Evolutionary conservation across 2,113 vertebrate genomes (phyloP).

Genomic region (Limnothrissa miodon): DNA sequence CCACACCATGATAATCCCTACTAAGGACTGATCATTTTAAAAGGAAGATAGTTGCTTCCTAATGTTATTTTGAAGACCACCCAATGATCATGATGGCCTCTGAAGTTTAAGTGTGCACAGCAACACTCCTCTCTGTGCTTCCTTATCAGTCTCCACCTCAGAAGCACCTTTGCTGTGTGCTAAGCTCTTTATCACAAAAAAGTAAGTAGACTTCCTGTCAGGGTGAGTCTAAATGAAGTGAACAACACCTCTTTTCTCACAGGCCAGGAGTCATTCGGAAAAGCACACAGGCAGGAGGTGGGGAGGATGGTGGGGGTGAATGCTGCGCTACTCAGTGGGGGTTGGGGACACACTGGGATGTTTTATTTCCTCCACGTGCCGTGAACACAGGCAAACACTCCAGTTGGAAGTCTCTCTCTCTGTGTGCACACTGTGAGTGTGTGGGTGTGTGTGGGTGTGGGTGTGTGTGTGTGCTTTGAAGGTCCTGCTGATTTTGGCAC

Average conservation of each 20-base stretch:
- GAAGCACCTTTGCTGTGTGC: no score
- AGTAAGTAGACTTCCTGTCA: neutral
- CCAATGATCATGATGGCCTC: neutral
- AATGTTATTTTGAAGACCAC: no score
- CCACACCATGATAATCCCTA: no score
- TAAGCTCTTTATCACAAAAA: neutral
- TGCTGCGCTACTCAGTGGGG: neutral
- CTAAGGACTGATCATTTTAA: no score
- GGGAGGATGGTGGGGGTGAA: neutral
- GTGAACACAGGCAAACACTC: constrained; percentile 22
- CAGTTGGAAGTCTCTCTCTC: neutral
- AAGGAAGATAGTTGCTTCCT: no score
- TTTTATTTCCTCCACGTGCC: constrained; percentile 39
- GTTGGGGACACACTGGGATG: constrained; percentile 9
- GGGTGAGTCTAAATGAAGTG: neutral
- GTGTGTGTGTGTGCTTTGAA: neutral
- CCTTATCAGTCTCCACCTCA: neutral
- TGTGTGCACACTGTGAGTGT: neutral
- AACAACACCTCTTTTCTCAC: neutral
- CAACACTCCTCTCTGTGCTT: neutral
- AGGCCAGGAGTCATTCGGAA: neutral
- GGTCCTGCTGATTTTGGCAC: neutral
- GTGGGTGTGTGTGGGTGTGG: neutral
- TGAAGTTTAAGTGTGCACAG: neutral
- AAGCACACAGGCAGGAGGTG: neutral